Base-by-base conservation (phyloP, 2,888 invertebrate species). In the Epinotia bilunana region DNA sequence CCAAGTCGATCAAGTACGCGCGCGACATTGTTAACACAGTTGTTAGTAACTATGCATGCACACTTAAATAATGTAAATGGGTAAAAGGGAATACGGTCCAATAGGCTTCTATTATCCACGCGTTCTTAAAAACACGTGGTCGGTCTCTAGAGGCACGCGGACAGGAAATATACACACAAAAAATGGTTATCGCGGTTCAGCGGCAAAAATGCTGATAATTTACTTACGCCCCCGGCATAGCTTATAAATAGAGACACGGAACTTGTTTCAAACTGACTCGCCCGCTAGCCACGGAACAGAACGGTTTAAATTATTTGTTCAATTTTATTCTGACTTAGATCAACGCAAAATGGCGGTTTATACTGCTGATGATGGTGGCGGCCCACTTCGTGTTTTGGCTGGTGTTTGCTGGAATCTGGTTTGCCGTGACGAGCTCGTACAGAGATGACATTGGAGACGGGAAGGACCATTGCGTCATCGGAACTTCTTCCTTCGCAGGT, bases 391-490 rank as follows among this genome's bases (percentile, higher is more conserved):
- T 95, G 13, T 96, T 97, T 85, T 98, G 98, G 98, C 89, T 97
- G 28, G 82, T 96, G 13, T 98, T 98, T 85, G 97, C 97, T 0
- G 93, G 95, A 11, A 94, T 97, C 78, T 98, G 97, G 96, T 97
- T 96, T 92, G 91, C 97, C 23, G 93, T 94, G 12, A 81, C 92
- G 1, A 95, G 97, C 20, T 95, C 97, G 1, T 96, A 96, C 82
- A 97, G 97, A 84, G 97, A 97, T 0, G 98, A 98, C 84, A 95
- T 97, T n/a, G 94, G 95, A 0, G 95, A 95, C 62, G 95, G 96
- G n/a, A 88, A 92, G 70, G 94, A 94, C 77, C 95, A 95, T 76
- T 96, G 96, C 78, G 94, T 96, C 49, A 92, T 91, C 5, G 96
- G 96, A 0, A 95, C 95, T 0, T 90, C 93, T 0, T 95, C 94